Base-by-base conservation (phyloP, 2,888 invertebrate species). In the Sesia apiformis region DNA sequence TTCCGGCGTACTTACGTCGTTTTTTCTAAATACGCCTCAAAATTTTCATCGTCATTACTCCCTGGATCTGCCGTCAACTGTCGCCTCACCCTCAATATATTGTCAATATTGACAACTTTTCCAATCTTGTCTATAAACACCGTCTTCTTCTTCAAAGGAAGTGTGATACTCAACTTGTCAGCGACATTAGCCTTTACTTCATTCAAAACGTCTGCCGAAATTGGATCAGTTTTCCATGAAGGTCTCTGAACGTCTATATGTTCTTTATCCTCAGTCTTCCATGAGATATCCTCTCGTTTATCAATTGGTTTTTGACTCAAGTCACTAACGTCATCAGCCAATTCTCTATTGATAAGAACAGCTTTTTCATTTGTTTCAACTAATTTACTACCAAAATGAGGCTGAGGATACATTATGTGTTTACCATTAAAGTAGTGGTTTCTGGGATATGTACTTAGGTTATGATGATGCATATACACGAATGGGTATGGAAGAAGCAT, bases 181-280 rank as follows among this genome's bases (percentile, higher is more conserved):
- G 66, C 68, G 5, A 81, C 61, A 55, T 83, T 76, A 0, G 83
- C 83, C 66, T 72, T 78, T 0, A 84, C 72, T 60, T 85, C 86
- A 7, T 85, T 74, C 7, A 85, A 54, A 4, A 81, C 66, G 39
- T 75, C 66, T 6, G 58, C 54, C 4, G 82, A 64, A n/a, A 87
- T 53, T 1, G 76, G 69, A 55, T 75, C 72, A 0, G 83, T 84
- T 59, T 83, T 75, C 88, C 87, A 88, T 3, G 69, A 67, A 0
- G 73, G 71, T 1, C 57, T 60, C 23, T 23, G 23, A 23, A 23
- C 23, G 23, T 23, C 23, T 23, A 23, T 23, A 23, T 23, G 23
- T 3, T 41, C 54, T 6, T 60, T 61, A 0, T 56, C 58, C 39
- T 63, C 61, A 7, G 49, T 52, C 46, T 60, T 23, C 23, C 23